Evolutionary conservation across 2,797 vertebrate genomes (phyloP), one percentile per base, ranked within the genome.

Genomic region (Oryzias dopingdopingensis): DNA sequence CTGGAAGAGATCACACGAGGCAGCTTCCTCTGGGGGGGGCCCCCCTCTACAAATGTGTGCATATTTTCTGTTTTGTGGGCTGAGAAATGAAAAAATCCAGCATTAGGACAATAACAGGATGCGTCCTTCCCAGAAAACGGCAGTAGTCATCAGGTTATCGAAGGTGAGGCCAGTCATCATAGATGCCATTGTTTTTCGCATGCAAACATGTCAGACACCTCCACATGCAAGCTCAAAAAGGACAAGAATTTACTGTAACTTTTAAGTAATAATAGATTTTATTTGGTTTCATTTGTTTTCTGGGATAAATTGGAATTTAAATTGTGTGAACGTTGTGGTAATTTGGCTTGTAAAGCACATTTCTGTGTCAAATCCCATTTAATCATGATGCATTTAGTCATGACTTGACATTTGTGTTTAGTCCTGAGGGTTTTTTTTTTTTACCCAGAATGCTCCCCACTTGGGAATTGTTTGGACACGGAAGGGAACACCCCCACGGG

Each of bases 91-190:
- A 54, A 6, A 49, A 54, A 49, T 49, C 41, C 56, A 72, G 61
- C 17, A 72, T 62, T 58, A n/a, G 60, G 69, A 87, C 84, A 89
- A 88, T 87, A 87, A 80, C 87, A 87, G 86, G 87, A 88, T 82
- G 73, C 14, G 72, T 81, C 80, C 80, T 80, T 85, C 81, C 76
- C 81, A 62, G 56, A 70, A 77, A 67, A 69, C 74, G 78, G 74
- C 69, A 83, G 78, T 80, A 83, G 84, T 84, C 85, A 86, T 74
- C 49, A 18, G 55, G 70, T 81, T 82, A 85, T 87, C 82, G 65
- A 80, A 80, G 50, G 37, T 54, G 66, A 43, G 40, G 32, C 62
- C 61, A 74, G 77, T 68, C 51, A 23, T 32, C 54, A 14, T 16
- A 80, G 74, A 81, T 76, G 66, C 59, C 65, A 62, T 82, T 81